phyloP scores from a whole-genome alignment of 2,797 vertebrate species.

The Adelosebastes latens region DNA sequence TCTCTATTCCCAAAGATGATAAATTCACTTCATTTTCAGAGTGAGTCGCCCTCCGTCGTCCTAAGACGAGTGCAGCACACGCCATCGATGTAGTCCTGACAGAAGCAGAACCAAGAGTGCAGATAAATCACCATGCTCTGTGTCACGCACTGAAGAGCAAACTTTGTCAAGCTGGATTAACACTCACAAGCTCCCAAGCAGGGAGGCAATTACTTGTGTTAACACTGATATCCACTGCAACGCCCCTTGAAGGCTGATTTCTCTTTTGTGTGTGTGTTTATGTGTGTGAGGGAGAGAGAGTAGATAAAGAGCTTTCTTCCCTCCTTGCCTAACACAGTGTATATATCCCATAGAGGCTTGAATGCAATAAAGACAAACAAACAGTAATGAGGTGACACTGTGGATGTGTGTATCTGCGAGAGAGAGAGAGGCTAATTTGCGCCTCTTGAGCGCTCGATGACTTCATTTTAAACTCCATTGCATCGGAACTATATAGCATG shows the following conservation, averaged over 20 bases:
- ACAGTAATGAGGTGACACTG: conserved; percentile 65
- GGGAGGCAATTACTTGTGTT: conserved; percentile 76
- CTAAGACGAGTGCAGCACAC: conserved; percentile 26
- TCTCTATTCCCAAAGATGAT: conserved; percentile 37
- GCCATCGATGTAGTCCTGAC: conserved; percentile 10
- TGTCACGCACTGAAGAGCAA: conserved; percentile 60
- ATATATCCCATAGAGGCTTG: conserved; percentile 44
- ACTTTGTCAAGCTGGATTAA: conserved; percentile 74
- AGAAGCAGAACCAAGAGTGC: conserved; percentile 17
- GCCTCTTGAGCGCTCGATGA: conserved; percentile 35
- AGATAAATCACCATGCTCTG: conserved; percentile 48
- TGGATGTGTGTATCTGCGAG: conserved; percentile 16
- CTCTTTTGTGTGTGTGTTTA: conserved; percentile 35
- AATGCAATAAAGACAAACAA: conserved; percentile 70
- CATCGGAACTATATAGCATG: conserved; percentile 25
- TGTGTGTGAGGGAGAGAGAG: conserved; percentile 6
- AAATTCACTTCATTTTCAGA: conserved; percentile 45
- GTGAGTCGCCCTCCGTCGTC: conserved; percentile 15
- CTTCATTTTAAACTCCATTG: conserved; percentile 53
- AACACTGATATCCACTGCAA: conserved; percentile 76
- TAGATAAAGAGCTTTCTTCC: conserved; percentile 49
- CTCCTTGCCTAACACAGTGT: conserved; percentile 32
- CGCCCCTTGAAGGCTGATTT: conserved; percentile 53
- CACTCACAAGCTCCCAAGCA: conserved; percentile 61
- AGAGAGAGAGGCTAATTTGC: conserved; percentile 47